Percentiles rank a stretch among this genome's conserved stretches.
Evolutionary conservation across 2,797 vertebrate genomes (phyloP).

Genomic region (Manis crassicaudata): DNA sequence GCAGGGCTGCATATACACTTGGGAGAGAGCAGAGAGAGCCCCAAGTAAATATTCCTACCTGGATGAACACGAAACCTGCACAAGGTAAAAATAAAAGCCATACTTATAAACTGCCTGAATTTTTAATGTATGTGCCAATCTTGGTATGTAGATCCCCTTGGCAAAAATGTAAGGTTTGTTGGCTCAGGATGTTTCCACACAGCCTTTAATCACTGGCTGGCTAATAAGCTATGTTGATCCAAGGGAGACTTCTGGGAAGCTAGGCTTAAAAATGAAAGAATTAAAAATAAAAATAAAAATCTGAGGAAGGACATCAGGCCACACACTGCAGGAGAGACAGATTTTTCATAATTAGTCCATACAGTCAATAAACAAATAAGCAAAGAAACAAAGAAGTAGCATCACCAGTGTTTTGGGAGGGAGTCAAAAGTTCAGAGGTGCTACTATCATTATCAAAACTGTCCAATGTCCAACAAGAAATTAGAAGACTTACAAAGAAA

Average conservation of each 20-base stretch:
- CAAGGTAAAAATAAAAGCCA: conserved; percentile 25
- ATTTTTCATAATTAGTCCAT: not conserved
- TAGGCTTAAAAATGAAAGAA: conserved; percentile 1
- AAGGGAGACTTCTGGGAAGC: not conserved
- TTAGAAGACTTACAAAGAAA: not conserved
- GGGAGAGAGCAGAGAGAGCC: not conserved
- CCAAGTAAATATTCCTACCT: not conserved
- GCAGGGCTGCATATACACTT: not conserved
- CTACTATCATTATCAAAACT: not conserved
- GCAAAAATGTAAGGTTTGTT: not conserved
- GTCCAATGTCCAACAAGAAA: not conserved
- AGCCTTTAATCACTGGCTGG: not conserved
- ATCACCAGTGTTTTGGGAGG: not conserved
- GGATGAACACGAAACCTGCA: not conserved
- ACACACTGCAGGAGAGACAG: not conserved
- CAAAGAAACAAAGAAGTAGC: not conserved
- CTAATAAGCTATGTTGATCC: not conserved
- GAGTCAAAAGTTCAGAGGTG: not conserved
- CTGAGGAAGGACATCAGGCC: not conserved
- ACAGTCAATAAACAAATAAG: not conserved
- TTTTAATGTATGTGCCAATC: not conserved
- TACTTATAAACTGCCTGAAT: not conserved
- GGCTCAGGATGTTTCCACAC: not conserved
- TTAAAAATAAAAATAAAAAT: not conserved
- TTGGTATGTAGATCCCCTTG: not conserved